phyloP scores from a whole-genome alignment of 1,140 invertebrate species.

The Psix sp. region DNA sequence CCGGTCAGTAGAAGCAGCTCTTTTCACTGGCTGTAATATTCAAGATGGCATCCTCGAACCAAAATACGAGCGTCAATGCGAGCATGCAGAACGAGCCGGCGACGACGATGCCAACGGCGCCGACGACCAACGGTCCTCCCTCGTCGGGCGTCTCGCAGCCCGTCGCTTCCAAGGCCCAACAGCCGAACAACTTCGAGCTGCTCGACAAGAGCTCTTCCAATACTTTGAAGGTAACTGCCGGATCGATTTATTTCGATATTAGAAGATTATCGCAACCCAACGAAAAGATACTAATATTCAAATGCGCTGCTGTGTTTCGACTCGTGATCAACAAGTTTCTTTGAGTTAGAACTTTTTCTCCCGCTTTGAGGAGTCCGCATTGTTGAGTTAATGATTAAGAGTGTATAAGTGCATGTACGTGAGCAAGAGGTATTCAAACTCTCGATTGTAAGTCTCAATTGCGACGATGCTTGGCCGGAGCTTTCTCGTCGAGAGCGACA shows the following conservation, averaged over 20 bases:
- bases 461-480: too few species aligned
- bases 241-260: too few species aligned
- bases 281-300: too few species aligned
- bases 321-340: conserved; percentile 3
- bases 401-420: conserved; percentile 7
- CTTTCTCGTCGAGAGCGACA: too few species aligned
- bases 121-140: conserved; percentile 32
- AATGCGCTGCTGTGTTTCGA: too few species aligned
- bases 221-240: conserved; percentile 69
- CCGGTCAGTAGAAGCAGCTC: too few species aligned
- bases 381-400: conserved; percentile 5
- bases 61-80: conserved; percentile 34
- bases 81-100: conserved; percentile 30
- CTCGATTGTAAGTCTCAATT: background rate
- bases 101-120: conserved; percentile 25
- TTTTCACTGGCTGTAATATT: background rate
- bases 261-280: too few species aligned
- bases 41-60: conserved; percentile 47
- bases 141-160: conserved; percentile 2
- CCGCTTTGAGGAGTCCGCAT: background rate
- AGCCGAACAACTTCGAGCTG: conserved; percentile 71
- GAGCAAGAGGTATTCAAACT: background rate
- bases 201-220: conserved; percentile 74
- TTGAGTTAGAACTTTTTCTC: conserved; percentile 2
- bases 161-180: conserved; percentile 48